Percentiles rank a stretch among this genome's conserved stretches.
phyloP scores from a whole-genome alignment of 2,797 vertebrate species.

The Nasua narica region DNA sequence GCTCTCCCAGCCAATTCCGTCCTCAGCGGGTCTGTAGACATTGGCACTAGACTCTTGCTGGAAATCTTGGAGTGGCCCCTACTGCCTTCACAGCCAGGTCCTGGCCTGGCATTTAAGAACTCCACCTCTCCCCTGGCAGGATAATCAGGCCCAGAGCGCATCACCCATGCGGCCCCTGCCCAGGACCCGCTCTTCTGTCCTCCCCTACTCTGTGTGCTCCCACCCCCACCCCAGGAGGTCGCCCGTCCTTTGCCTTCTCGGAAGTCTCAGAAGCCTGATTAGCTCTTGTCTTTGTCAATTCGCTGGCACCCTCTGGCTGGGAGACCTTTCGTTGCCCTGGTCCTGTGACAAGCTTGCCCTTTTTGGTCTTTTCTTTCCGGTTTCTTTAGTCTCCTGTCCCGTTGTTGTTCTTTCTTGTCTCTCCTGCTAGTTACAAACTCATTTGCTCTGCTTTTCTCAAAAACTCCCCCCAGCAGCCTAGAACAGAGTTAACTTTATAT shows the following conservation, averaged over 20 bases:
- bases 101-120: not conserved
- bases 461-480: not conserved
- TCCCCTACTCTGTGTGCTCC: too few species aligned
- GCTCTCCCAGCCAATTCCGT: not conserved
- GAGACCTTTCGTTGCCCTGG: not conserved
- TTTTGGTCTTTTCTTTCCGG: not conserved
- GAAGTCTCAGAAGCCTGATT: not conserved
- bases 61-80: not conserved
- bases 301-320: not conserved
- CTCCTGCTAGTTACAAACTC: not conserved
- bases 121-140: accelerated
- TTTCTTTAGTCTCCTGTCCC: not conserved
- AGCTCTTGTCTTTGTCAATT: not conserved
- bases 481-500: not conserved
- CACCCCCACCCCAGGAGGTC: not conserved
- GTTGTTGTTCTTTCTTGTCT: not conserved
- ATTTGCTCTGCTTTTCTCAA: not conserved
- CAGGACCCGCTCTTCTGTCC: not conserved
- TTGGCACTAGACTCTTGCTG: not conserved
- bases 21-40: too few species aligned
- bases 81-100: not conserved
- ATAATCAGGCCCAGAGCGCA: not conserved
- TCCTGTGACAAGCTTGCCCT: not conserved
- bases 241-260: not conserved
- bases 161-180: too few species aligned